Base-by-base conservation (phyloP, 2,797 vertebrate species). In the Cyprinodon diabolis region DNA sequence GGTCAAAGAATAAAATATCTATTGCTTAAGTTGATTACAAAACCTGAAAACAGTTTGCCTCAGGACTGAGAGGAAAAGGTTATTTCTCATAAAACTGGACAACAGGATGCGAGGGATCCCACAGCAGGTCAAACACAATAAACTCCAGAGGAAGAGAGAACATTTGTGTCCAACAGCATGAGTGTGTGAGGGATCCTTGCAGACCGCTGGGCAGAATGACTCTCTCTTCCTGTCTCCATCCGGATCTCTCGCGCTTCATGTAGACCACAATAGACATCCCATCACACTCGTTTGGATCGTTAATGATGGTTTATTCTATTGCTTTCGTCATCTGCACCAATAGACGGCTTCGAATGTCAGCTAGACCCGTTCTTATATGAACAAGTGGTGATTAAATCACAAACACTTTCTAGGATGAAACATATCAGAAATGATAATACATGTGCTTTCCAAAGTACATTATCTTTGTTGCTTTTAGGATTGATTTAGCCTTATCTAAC, bases 191-290 rank as follows among this genome's bases (percentile, higher is more conserved):
- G 51, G 69, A 80, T 84, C 68, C 78, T 78, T 68, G 76, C 67
- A 76, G 83, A 85, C 71, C 84, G 74, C 74, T 65, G 67, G 79
- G 79, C 84, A 82, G 75, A 79, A 84, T 96, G 96, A 97, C 95
- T 96, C 95, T 94, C 94, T 95, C 94, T 97, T 98, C 97, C 97
- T 96, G 97, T 96, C 96, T 97, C 96, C 96, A 97, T 98, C 96
- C 97, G 97, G 95, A 95, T 86, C 86, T 82, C 75, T 79, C 21
- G 68, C 82, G 70, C 82, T 78, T 79, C 45, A 76, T 75, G 78
- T 88, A 93, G 89, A 93, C 79, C 85, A 95, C 94, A 95, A 94
- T 94, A 89, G 93, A 81, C 78, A 69, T 86, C 88, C 88, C 87
- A 89, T 87, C 87, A 80, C 76, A 77, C 75, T 63, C 68, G 65